Evolutionary conservation across 2,888 invertebrate genomes (phyloP).

Genomic region (Dynastes tityus): DNA sequence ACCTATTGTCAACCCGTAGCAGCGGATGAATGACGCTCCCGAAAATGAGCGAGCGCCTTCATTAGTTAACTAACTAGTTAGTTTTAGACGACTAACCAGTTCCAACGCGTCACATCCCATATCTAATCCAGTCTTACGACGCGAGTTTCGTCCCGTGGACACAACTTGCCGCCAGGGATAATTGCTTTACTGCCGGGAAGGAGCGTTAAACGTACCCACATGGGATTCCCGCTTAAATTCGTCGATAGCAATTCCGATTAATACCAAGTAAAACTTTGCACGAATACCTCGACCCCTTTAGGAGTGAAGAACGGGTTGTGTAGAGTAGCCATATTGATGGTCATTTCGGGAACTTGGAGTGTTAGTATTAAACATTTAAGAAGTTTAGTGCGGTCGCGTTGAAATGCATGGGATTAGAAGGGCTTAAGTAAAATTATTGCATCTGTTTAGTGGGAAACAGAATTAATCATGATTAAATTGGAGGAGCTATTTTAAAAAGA

Average conservation of each 20-base stretch:
- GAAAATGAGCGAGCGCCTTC: conserved; percentile 10
- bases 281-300: background rate
- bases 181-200: conserved; percentile 8
- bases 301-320: background rate
- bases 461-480: too few species aligned
- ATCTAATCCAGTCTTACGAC: conserved; percentile 36
- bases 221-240: background rate
- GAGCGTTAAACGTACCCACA: conserved; percentile 16
- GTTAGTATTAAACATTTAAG: conserved; percentile 2
- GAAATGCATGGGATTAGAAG: too few species aligned
- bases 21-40: background rate
- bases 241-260: background rate
- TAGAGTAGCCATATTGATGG: background rate
- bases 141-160: background rate
- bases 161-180: background rate
- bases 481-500: too few species aligned
- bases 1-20: background rate
- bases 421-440: too few species aligned
- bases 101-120: conserved; percentile 38
- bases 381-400: too few species aligned
- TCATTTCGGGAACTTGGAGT: background rate
- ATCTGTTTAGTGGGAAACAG: too few species aligned
- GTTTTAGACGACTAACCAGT: background rate
- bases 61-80: conserved; percentile 21
- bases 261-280: background rate